phyloP scores from a whole-genome alignment of 2,797 vertebrate species.

The Syngnathus rostellatus region DNA sequence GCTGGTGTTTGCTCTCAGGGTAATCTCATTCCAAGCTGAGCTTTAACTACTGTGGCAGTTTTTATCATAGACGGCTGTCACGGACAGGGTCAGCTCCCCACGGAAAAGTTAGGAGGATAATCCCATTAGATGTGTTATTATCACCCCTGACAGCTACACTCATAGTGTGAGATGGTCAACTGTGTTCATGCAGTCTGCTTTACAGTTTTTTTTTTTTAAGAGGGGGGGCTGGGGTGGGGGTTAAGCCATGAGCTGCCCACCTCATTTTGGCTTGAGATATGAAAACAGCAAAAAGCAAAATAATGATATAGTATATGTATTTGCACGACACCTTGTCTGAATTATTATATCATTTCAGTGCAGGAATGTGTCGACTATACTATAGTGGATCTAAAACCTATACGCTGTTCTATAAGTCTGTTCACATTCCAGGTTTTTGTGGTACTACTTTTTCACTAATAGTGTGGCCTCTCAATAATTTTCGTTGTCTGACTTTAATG shows the following conservation, averaged over 20 bases:
- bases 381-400: no score
- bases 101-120: slow-evolving; percentile 22
- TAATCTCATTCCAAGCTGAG: slow-evolving; percentile 16
- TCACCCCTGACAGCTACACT: slow-evolving; percentile 31
- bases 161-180: slow-evolving; percentile 35
- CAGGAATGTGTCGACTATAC: no score
- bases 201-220: background rate
- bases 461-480: background rate
- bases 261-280: background rate
- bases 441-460: no score
- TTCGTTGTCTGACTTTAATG: background rate
- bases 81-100: slow-evolving; percentile 32
- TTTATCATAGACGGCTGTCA: slow-evolving; percentile 37
- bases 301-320: no score
- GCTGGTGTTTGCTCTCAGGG: slow-evolving; percentile 13
- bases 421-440: no score
- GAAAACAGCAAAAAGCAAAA: background rate
- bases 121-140: slow-evolving; percentile 42
- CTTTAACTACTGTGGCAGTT: slow-evolving; percentile 24
- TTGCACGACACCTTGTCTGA: no score
- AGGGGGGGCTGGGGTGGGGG: no score
- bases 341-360: no score
- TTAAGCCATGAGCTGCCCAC: background rate
- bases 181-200: background rate
- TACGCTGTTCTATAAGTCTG: no score